Percentiles rank a stretch among this genome's conserved stretches.
These are phyloP conservation scores for Isaurus tuberculatus DNA, from an alignment of 92 coral and sea anemone genomes.

Conservation along the genomic window DNA sequence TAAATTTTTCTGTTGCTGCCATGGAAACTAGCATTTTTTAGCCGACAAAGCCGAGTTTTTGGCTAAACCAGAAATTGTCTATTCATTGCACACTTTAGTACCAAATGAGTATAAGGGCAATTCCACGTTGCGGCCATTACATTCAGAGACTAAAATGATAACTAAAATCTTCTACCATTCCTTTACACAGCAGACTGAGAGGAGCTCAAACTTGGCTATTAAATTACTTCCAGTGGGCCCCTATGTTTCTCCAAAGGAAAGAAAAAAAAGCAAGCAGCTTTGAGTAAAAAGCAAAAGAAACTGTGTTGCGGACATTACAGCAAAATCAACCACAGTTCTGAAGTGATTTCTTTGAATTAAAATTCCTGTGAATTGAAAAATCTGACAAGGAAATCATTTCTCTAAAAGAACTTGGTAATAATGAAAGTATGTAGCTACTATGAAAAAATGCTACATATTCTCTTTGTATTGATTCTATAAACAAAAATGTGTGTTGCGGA, in stretches of 20 bases:
- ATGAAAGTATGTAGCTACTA: no score
- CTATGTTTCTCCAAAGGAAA: neutral
- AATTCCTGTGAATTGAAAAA: constrained; percentile 5
- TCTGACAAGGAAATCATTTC: no score
- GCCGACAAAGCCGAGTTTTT: neutral
- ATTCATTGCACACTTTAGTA: constrained; percentile 18
- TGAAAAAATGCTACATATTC: no score
- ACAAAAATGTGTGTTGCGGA: neutral
- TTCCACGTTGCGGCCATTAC: constrained; percentile 10
- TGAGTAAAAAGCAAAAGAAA: constrained; percentile 37
- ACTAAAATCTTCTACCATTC: neutral
- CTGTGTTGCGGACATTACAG: constrained; percentile 69
- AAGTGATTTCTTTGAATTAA: constrained; percentile 47
- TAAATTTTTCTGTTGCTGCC: neutral
- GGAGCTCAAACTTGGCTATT: constrained; percentile 17
- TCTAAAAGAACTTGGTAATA: no score
- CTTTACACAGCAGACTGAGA: constrained; percentile 3
- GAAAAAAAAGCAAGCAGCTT: neutral
- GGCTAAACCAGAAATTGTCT: constrained; percentile 20
- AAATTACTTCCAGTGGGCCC: constrained; percentile 14
- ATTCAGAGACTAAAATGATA: constrained; percentile 18
- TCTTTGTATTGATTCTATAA: no score
- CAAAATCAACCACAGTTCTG: constrained; percentile 33
- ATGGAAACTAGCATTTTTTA: constrained; percentile 1
- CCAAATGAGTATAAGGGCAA: constrained; percentile 16